phyloP scores from a whole-genome alignment of 2,797 vertebrate genomes.

The Anolis apletophallus region DNA sequence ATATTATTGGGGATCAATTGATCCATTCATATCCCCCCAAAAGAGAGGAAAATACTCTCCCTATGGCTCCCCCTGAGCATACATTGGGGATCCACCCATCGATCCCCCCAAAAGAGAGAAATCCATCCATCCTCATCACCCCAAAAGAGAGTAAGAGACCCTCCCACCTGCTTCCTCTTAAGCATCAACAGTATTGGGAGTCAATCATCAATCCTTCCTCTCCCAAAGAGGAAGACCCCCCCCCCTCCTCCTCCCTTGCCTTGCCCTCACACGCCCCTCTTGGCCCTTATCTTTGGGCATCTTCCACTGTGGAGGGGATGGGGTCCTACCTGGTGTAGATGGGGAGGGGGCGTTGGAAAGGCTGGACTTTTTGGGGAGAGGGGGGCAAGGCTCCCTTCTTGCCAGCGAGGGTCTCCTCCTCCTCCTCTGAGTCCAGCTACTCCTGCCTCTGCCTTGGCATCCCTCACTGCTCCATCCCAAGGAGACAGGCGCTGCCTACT shows the following conservation, averaged over 20 bases:
- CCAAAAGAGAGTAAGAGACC: no score
- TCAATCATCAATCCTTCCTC: neutral
- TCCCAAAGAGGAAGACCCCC: no score
- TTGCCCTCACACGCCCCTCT: neutral
- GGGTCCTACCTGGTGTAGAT: conserved; percentile 9
- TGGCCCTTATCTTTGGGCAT: neutral
- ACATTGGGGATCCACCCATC: no score
- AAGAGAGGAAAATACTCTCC: no score
- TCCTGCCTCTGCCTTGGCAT: neutral
- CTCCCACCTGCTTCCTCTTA: neutral
- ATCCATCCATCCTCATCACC: neutral
- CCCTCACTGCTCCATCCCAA: neutral
- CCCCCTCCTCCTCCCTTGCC: no score
- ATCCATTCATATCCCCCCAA: no score
- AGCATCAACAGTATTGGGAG: no score
- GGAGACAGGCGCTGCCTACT: neutral
- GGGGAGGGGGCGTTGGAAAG: neutral
- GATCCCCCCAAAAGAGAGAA: no score
- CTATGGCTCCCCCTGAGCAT: no score
- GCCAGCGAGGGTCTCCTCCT: neutral
- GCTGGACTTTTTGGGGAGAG: no score
- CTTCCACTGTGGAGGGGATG: no score
- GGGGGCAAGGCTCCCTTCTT: neutral
- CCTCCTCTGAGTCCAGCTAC: neutral
- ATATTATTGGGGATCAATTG: no score